Base-by-base conservation (phyloP, 2,888 invertebrate species). In the Cistogaster globosa region DNA sequence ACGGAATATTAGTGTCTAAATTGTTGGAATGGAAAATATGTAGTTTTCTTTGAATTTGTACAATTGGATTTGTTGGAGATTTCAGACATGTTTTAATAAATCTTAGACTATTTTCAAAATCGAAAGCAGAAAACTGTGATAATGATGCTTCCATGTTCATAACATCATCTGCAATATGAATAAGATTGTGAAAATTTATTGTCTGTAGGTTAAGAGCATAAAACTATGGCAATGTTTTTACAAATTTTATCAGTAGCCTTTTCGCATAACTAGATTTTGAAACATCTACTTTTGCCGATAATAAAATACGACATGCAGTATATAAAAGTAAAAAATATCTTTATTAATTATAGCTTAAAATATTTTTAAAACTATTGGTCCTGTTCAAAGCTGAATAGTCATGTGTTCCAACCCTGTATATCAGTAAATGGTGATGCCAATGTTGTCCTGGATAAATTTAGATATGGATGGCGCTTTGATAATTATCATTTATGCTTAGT, bases 141-240 rank as follows among this genome's bases (percentile, higher is more conserved):
- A 63, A 20, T 12, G 38, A 45, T 20, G 20, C 45, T 20, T 9
- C 45, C 11, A 63, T 42, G 42, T 45, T 63, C 7, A 45, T 20
- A 8, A 63, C 38, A 20, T 63, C n/a, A n/a, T n/a, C n/a, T n/a
- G n/a, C n/a, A n/a, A n/a, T n/a, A n/a, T n/a, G n/a, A n/a, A n/a
- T n/a, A 7, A 63, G 18, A 42, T 63, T 63, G 42, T 63, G 42
- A 22, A 63, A 42, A 45, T 63, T 63, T 7, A 45, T 63, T n/a
- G 42, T 63, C 20, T 45, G 42, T 8, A 45, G 45, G 11, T 45
- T 42, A 11, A 14, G 45, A 18, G 12, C 63, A 20, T 36, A 36
- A 36, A 36, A 36, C 4, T 36, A 36, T 6, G 36, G 36, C 36
- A 36, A 6, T 36, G 8, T 45, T n/a, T 63, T 14, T 12, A 38